Conservation (phyloP, 2,888 invertebrate species). For the Volucella inanis region DNA sequence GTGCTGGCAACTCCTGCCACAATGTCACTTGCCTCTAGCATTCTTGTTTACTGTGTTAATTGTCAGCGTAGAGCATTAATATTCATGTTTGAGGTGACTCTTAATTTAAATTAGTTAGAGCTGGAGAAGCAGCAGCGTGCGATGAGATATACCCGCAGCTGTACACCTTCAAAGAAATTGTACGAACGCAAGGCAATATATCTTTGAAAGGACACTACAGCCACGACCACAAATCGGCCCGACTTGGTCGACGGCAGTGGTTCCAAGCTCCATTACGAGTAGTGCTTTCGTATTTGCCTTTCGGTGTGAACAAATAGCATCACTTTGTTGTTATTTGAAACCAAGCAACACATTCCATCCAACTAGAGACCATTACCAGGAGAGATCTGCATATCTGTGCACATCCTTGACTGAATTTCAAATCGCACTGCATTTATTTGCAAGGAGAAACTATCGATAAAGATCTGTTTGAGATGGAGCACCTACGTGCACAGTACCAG, state of each 20-base stretch:
- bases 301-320: constrained; percentile 65
- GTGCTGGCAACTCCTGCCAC: constrained; percentile 22
- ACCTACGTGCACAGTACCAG: constrained; percentile 12
- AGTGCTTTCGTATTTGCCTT: constrained; percentile 32
- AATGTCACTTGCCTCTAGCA: constrained; percentile 28
- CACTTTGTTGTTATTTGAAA: constrained; percentile 48
- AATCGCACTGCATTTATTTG: constrained; percentile 69
- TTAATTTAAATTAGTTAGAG: constrained; percentile 75
- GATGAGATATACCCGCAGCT: constrained; percentile 10
- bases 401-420: constrained; percentile 71
- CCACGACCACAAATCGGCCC: background rate
- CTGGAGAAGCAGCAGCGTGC: constrained; percentile 37
- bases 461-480: constrained; percentile 68
- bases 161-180: constrained; percentile 50
- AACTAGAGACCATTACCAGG: constrained; percentile 5
- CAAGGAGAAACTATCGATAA: constrained; percentile 66
- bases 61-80: constrained; percentile 76
- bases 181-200: constrained; percentile 50
- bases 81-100: constrained; percentile 76
- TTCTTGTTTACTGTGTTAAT: constrained; percentile 74
- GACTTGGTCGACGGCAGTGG: constrained; percentile 15
- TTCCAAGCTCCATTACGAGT: background rate
- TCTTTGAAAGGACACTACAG: constrained; percentile 61
- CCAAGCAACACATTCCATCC: constrained; percentile 24
- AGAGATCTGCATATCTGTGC: constrained; percentile 58